phyloP scores from a whole-genome alignment of 92 coral and sea anemone species.

The Actinernus sp. region DNA sequence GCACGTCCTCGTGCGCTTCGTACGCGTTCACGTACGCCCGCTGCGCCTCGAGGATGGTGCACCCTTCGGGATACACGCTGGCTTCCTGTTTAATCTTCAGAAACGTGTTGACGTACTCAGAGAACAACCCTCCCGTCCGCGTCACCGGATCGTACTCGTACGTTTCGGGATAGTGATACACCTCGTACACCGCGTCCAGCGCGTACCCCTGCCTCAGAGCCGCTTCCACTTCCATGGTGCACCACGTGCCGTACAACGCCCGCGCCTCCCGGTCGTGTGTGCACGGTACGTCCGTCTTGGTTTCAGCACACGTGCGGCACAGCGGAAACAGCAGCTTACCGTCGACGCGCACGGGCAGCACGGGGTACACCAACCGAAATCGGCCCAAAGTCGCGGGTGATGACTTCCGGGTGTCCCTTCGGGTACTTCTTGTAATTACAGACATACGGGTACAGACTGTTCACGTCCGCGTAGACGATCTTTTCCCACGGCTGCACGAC shows the following conservation, averaged over 20 bases:
- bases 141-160: too few relatives aligned
- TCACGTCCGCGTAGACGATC: too few relatives aligned
- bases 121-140: slow-evolving; percentile 20
- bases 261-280: slow-evolving; percentile 36
- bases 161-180: slow-evolving; percentile 52
- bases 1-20: slow-evolving; percentile 35
- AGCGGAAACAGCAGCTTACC: slow-evolving; percentile 47
- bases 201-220: slow-evolving; percentile 47
- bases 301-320: slow-evolving; percentile 60
- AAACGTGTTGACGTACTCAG: slow-evolving; percentile 54
- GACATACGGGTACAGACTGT: too few relatives aligned
- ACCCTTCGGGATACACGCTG: slow-evolving; percentile 34
- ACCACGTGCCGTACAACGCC: slow-evolving; percentile 55
- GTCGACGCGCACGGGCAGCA: slow-evolving; percentile 33
- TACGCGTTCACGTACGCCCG: slow-evolving; percentile 24
- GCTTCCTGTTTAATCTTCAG: slow-evolving; percentile 66
- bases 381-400: slow-evolving; percentile 38
- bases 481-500: too few relatives aligned
- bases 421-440: slow-evolving; percentile 6
- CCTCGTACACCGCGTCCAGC: slow-evolving; percentile 20
- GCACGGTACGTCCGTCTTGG: slow-evolving; percentile 26
- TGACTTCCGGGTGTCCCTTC: slow-evolving; percentile 29
- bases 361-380: slow-evolving; percentile 19
- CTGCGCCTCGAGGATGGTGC: slow-evolving; percentile 35
- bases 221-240: slow-evolving; percentile 23